Base-by-base conservation (phyloP, 2,113 vertebrate species). In the Rhea americana region DNA sequence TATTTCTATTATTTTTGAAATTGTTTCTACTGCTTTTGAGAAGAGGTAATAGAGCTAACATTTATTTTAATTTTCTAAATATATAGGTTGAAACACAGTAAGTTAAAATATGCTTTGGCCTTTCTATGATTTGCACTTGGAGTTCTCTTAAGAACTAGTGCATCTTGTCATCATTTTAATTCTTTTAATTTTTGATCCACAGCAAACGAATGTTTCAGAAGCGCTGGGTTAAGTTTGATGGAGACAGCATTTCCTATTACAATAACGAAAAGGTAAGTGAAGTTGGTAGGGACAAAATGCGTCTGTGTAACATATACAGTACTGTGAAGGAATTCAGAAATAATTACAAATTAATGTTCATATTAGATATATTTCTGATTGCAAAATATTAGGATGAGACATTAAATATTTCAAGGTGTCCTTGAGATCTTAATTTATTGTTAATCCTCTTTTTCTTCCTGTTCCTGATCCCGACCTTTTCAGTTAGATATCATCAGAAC, bases 181-280 rank as follows among this genome's bases (percentile, higher is more conserved):
- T 74, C 50, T 92, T 70, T 84, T 72, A 47, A 50, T 91, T 89
- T 96, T 72, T 94, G 9, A 86, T 96, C 97, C 91, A 71, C 94
- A 99, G 99, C 87, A 99, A 99, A 26, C 85, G 97, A 30, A 97
- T 99, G 90, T 99, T 99, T 97, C 99, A 99, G 95, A 98, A 98
- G 96, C 98, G 99, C 89, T 99, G 99, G 99, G 98, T 99, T 85
- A 98, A 98, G 92, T 98, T 99, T 61, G 98, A 99, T 68, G 99
- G 99, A 30, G 97, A 98, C 73, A 98, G 97, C 88, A 96, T 99
- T 96, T 98, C 98, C 74, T 99, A 99, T 91, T 99, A 98, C 96
- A 99, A 98, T 95, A 99, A 98, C 3, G 99, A 99, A 66, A 99
- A 99, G 98, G 99, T 99, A 96, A 97, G 96, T 68, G 67, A 14